Percentiles rank a stretch among this genome's conserved stretches.
Evolutionary conservation across 1,140 invertebrate species (phyloP).

Genomic region (Atopsyche davidsoni): DNA sequence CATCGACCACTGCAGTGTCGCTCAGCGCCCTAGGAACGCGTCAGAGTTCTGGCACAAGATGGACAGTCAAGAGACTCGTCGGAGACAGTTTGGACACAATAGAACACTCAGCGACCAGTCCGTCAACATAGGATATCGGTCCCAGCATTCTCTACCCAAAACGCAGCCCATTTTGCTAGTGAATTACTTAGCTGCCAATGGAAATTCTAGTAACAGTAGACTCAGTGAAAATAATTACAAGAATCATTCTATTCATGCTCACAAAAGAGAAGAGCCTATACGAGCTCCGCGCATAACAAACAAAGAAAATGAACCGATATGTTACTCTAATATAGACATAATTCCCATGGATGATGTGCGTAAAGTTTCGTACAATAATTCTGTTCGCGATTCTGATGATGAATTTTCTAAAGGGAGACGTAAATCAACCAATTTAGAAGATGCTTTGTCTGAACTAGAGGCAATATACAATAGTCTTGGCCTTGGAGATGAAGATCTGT

Average conservation of each 20-base stretch:
- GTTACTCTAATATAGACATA: conserved; percentile 29
- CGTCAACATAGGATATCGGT: conserved; percentile 16
- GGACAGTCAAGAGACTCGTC: conserved; percentile 48
- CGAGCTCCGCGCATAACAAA: conserved; percentile 1
- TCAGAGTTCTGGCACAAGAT: conserved; percentile 59
- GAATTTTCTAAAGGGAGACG: conserved; percentile 44
- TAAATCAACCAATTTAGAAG: conserved; percentile 73
- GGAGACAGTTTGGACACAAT: conserved; percentile 38
- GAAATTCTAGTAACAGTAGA: conserved; percentile 10
- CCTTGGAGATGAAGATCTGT: conserved; percentile 72
- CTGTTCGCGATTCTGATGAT: conserved; percentile 37
- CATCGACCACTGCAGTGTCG: background rate
- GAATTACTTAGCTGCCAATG: background rate
- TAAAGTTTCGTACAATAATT: conserved; percentile 11
- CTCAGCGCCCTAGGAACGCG: conserved; percentile 43
- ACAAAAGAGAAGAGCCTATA: conserved; percentile 2
- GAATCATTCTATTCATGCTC: background rate
- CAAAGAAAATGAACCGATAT: conserved; percentile 26
- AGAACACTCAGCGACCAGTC: conserved; percentile 42
- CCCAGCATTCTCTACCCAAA: background rate
- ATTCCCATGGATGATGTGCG: conserved; percentile 27
- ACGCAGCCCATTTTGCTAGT: background rate
- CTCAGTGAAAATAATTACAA: conserved; percentile 7
- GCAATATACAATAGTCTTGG: conserved; percentile 80
- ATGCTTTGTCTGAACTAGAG: conserved; percentile 81